Evolutionary conservation across 2,797 vertebrate genomes (phyloP).

Genomic region (Acipenser transmontanus): DNA sequence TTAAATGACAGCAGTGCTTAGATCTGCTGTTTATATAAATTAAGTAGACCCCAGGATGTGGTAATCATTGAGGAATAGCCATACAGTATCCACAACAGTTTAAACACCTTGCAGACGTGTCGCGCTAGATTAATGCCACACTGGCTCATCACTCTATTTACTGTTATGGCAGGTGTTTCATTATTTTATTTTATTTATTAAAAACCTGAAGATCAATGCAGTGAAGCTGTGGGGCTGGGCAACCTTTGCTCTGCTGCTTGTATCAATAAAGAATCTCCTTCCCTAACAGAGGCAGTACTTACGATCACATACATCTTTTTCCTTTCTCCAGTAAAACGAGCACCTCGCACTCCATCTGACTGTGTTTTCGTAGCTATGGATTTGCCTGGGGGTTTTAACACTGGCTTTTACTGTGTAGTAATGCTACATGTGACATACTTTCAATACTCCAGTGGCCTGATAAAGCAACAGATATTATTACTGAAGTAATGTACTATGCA

Average conservation of each 20-base stretch:
- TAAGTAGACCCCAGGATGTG: too few relatives aligned
- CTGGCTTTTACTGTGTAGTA: background rate
- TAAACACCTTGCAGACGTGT: too few relatives aligned
- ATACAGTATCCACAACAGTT: too few relatives aligned
- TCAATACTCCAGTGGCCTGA: conserved; percentile 5
- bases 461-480: background rate
- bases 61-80: too few relatives aligned
- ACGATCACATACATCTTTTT: background rate
- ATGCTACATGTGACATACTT: conserved; percentile 6
- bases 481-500: conserved; percentile 4
- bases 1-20: too few relatives aligned
- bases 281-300: background rate
- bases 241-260: background rate
- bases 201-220: too few relatives aligned
- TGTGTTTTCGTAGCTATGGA: background rate
- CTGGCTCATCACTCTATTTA: too few relatives aligned
- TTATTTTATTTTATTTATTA: too few relatives aligned
- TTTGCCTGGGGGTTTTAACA: background rate
- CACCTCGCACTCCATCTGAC: background rate
- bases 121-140: too few relatives aligned
- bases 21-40: too few relatives aligned
- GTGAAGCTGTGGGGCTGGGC: too few relatives aligned
- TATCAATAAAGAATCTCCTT: background rate
- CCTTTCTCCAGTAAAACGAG: background rate
- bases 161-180: too few relatives aligned